Evolutionary conservation across 2,888 invertebrate species (phyloP), one percentile per base, ranked within the genome.

Genomic region (Iphiclides podalirius): DNA sequence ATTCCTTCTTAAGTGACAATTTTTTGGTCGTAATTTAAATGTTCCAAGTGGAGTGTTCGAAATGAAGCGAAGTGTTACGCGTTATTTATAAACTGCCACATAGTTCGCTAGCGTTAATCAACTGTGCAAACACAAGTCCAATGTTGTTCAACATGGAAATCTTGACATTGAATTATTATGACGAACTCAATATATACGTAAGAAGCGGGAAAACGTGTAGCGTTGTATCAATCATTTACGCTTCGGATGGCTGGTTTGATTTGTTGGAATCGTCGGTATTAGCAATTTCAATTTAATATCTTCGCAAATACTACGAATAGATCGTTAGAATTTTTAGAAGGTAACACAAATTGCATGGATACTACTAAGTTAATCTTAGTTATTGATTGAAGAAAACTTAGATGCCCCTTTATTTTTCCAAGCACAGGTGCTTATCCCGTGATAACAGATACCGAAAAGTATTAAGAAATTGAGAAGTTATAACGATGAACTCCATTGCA

Each of bases 81-180:
- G 26, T 44, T 20, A 13, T 43, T 7, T 8, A 36, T 26, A 35
- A 38, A 12, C 37, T 37, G 38, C 38, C 42, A 2, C 26, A 54
- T 47, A 55, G 54, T 63, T 56, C 48, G 49, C 47, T 52, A 38
- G 47, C 54, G 67, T 69, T 72, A 70, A 75, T 75, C 82, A 79
- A 65, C 73, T 81, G 81, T 70, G 63, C 63, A 72, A 77, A 80
- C 67, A 58, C 52, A 31, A 14, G 16, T 9, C 9, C 12, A 35
- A 43, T 4, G 44, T 40, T 38, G 44, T n/a, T 47, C 45, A 42
- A 42, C 43, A 36, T 37, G 50, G 42, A 28, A n/a, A 16, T 26
- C 4, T 47, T 47, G 43, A 38, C 36, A 28, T 7, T 47, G 26
- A 40, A 40, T 40, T 35, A 47, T 26, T 20, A 33, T 39, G 20